Evolutionary conservation across 2,113 vertebrate genomes (phyloP), one percentile per base, ranked within the genome.

Genomic region (Chlorodrepanis virens): DNA sequence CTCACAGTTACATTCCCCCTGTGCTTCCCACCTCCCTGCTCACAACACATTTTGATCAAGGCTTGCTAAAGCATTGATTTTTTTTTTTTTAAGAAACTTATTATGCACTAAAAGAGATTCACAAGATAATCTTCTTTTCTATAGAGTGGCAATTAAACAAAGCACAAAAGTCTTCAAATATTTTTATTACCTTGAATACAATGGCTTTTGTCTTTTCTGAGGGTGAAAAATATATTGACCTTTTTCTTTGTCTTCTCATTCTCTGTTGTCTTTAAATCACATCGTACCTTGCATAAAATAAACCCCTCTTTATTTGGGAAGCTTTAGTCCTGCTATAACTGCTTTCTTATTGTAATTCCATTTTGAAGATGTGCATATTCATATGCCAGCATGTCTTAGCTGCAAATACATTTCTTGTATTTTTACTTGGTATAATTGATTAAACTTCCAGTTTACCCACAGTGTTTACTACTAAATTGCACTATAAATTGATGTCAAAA

Each of bases 361-460:
- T 93, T 96, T 94, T 86, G 82, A 94, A 96, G 85, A 71, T 12
- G 69, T 53, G 18, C 3, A 78, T 60, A 54, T 89, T 82, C 71
- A 63, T 80, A 83, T 64, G 77, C 23, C 31, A 89, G 20, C 61
- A 93, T 89, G 50, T 80, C 79, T 96, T 42, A 37, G 7, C 20
- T 91, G 39, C 54, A 96, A 94, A 97, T 87, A 87, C 14, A 89
- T 93, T 96, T 95, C 76, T 94, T 97, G 56, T 97, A 89, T 96
- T 98, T 98, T 95, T 89, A 82, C 79, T 89, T 81, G 69, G 61
- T 94, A 61, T 94, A 94, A 98, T 97, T 94, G 96, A 87, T 97
- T 97, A 97, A 97, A 97, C n/a, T 45, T 98, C 95, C 95, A 97
- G 63, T 64, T 96, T 97, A 84, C n/a, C 75, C 64, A 72, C 92